These are phyloP conservation scores for Neodiprion virginianus DNA, from an alignment of 1,140 invertebrate species.

Conservation along the genomic window DNA sequence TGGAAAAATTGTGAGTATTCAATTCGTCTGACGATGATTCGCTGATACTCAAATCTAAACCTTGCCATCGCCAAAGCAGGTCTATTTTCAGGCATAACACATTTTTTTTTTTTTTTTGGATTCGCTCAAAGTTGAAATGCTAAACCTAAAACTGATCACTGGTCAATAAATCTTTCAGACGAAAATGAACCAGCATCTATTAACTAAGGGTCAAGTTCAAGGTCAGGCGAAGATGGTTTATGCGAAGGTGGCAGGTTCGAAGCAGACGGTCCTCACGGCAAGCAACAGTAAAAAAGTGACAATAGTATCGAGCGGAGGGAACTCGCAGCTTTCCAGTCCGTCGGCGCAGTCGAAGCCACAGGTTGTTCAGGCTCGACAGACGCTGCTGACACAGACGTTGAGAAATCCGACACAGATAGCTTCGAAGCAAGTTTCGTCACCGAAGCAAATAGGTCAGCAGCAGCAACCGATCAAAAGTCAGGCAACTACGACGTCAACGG, in stretches of 20 bases:
- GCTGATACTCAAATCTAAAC: too few relatives aligned
- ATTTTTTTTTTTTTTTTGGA: too few relatives aligned
- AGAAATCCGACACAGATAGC: background rate
- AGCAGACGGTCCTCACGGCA: constrained; percentile 52
- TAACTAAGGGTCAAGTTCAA: constrained; percentile 21
- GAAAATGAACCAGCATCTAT: constrained; percentile 32
- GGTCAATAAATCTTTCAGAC: constrained; percentile 24
- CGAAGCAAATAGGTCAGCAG: constrained; percentile 22
- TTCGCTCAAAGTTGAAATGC: too few relatives aligned
- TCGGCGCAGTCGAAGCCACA: constrained; percentile 29
- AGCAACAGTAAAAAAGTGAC: constrained; percentile 40
- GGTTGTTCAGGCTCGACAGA: background rate
- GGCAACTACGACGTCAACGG: background rate
- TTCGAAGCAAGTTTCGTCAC: constrained; percentile 1
- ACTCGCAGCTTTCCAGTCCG: constrained; percentile 8
- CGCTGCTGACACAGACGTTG: background rate
- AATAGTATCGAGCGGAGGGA: constrained; percentile 20
- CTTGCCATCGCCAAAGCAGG: too few relatives aligned
- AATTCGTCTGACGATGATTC: background rate
- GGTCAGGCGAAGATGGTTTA: constrained; percentile 51
- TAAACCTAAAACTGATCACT: too few relatives aligned
- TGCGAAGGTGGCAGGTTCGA: constrained; percentile 50
- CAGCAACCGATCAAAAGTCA: constrained; percentile 31
- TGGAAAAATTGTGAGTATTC: constrained; percentile 18
- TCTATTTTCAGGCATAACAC: too few relatives aligned